phyloP scores from a whole-genome alignment of 2,797 vertebrate species.

The Enteromius radiatus region DNA sequence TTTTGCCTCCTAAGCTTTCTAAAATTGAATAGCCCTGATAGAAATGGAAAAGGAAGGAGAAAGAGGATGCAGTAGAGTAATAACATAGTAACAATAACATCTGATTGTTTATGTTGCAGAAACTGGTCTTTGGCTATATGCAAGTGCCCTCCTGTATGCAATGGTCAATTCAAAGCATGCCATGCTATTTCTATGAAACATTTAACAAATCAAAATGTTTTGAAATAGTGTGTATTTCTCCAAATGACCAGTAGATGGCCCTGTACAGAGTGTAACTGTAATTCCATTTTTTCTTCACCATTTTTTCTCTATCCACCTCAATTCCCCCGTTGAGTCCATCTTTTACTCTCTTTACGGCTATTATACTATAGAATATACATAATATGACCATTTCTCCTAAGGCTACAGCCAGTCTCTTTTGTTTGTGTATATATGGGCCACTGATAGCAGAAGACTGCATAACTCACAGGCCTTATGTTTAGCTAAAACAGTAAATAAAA shows the following conservation, averaged over 20 bases:
- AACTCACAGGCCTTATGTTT: background rate
- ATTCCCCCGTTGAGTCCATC: background rate
- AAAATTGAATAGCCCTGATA: background rate
- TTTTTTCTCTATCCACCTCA: background rate
- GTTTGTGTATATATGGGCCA: background rate
- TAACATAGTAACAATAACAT: background rate
- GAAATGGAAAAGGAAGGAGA: background rate
- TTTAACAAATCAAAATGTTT: no score
- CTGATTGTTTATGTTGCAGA: background rate
- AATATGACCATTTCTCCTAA: slow-evolving; percentile 13
- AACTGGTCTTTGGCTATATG: background rate
- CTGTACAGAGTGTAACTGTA: slow-evolving; percentile 8
- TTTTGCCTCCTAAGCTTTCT: background rate
- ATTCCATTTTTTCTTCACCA: background rate
- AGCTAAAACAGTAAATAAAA: background rate
- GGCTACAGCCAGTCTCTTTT: slow-evolving; percentile 3
- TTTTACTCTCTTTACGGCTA: background rate
- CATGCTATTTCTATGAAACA: no score
- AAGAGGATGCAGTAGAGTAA: background rate
- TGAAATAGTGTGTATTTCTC: background rate
- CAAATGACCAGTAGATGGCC: slow-evolving; percentile 22
- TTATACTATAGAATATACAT: background rate
- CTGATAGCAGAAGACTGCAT: background rate
- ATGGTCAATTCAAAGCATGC: background rate
- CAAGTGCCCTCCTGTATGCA: background rate